phyloP scores from a whole-genome alignment of 2,888 invertebrate species.

The Dysmachus trigonus region DNA sequence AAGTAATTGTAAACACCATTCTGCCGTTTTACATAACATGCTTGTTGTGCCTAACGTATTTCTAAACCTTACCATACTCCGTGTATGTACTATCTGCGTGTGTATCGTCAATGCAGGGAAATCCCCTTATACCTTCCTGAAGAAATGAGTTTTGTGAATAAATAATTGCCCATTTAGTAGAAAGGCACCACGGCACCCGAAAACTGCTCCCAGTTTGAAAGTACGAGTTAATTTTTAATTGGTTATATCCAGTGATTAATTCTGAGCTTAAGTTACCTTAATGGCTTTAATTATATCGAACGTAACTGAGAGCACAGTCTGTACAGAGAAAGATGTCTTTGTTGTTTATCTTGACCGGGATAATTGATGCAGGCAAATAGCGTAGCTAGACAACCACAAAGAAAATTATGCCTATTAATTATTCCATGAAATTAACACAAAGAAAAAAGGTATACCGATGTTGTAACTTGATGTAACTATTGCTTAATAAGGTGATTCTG shows the following conservation, averaged over 20 bases:
- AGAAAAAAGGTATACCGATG: not conserved
- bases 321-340: not conserved
- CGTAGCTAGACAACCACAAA: not conserved
- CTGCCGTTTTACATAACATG: not conserved
- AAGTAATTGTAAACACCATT: not conserved
- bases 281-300: slow-evolving; percentile 39
- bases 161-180: not conserved
- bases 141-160: not conserved
- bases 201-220: not conserved
- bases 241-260: slow-evolving; percentile 48
- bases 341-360: slow-evolving; percentile 33
- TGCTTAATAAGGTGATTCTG: not conserved
- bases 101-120: not conserved
- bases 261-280: slow-evolving; percentile 36
- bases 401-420: slow-evolving; percentile 35
- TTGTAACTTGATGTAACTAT: not conserved
- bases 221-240: slow-evolving; percentile 50
- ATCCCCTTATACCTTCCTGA: not conserved
- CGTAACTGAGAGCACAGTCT: not conserved
- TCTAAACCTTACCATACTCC: not conserved
- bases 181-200: not conserved
- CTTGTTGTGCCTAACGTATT: no score
- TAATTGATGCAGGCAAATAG: slow-evolving; percentile 2
- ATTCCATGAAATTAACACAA: not conserved
- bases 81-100: not conserved